Evolutionary conservation across 2,797 vertebrate species (phyloP).

Genomic region (Orestias chungarensis): DNA sequence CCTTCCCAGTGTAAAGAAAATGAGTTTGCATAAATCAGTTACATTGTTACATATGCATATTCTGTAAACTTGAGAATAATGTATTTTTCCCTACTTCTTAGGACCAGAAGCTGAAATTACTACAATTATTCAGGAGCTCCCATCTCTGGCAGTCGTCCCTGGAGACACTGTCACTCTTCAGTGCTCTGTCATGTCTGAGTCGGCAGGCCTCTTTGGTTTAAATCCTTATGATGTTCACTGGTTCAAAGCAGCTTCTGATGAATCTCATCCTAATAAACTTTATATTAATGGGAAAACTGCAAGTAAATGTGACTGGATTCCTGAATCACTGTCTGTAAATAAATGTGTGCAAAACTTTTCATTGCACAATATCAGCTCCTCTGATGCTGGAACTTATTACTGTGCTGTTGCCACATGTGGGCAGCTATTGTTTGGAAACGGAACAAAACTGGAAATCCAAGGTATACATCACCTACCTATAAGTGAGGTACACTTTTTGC

Average conservation of each 20-base stretch:
- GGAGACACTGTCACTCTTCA: conserved; percentile 7
- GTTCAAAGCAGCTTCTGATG: conserved; percentile 21
- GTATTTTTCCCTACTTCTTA: neutral
- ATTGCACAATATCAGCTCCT: conserved; percentile 8
- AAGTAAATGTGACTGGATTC: conserved; percentile 4
- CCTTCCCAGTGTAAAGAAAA: neutral
- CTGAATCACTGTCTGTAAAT: neutral
- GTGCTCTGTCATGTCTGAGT: conserved; percentile 32
- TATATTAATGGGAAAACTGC: conserved; percentile 14
- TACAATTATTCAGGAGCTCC: neutral
- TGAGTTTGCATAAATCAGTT: neutral
- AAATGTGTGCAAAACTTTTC: conserved; percentile 37
- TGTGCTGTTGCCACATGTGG: conserved; percentile 59
- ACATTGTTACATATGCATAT: neutral
- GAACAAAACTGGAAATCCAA: neutral
- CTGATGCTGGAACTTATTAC: conserved; percentile 51
- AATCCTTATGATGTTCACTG: conserved; percentile 32
- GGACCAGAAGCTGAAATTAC: conserved; percentile 16
- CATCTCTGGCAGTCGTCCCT: neutral
- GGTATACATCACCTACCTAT: conserved; percentile 2
- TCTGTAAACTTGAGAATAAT: neutral
- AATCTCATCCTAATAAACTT: conserved; percentile 15
- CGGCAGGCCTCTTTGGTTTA: conserved; percentile 3
- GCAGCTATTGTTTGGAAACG: conserved; percentile 24
- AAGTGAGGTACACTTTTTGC: neutral